Evolutionary conservation across 2,888 invertebrate genomes (phyloP), one percentile per base, ranked within the genome.

Genomic region (Melikaiella ostensackeni): DNA sequence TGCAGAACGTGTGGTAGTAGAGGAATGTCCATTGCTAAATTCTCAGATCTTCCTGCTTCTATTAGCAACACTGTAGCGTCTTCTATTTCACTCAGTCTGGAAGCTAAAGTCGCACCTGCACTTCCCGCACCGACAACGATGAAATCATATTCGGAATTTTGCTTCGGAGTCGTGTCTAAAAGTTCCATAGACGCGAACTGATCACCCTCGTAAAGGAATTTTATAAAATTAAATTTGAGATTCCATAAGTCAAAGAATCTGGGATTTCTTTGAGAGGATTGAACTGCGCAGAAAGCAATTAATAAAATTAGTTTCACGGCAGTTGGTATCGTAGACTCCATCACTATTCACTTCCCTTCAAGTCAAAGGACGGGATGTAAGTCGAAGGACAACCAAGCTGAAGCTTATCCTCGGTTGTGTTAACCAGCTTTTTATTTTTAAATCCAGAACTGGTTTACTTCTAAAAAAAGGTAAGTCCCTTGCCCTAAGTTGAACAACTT

Each of bases 61-160:
- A 96, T 91, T 0, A 96, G 92, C 9, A 96, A 90, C 0, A 95
- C 93, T 80, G 94, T 94, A 94, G 95, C 95, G 16, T 94, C 92
- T 0, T 94, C 93, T 81, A 95, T 93, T 91, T 96, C 96, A 1
- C 94, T 93, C 7, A 97, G 91, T 57, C 97, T 92, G 79, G 95
- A 95, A 0, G 97, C 96, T 8, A 97, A 79, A 0, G 95, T 94
- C 80, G 96, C 96, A 1, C 97, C 97, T 0, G 96, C 96, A 0
- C 96, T 96, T 2, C 97, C 97, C 0, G 96, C 96, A 1, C 97
- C 97, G 5, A 97, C 94, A 24, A 96, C 91, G 74, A 96, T 94
- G 84, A 96, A 97, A 88, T 96, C 96, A 86, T 96, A 96, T 87
- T 95, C 94, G 13, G 92, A 90, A 1, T 93, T 90, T 42, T 93